Evolutionary conservation across 2,888 invertebrate genomes (phyloP), one percentile per base, ranked within the genome.

Genomic region (Amorpha juglandis): DNA sequence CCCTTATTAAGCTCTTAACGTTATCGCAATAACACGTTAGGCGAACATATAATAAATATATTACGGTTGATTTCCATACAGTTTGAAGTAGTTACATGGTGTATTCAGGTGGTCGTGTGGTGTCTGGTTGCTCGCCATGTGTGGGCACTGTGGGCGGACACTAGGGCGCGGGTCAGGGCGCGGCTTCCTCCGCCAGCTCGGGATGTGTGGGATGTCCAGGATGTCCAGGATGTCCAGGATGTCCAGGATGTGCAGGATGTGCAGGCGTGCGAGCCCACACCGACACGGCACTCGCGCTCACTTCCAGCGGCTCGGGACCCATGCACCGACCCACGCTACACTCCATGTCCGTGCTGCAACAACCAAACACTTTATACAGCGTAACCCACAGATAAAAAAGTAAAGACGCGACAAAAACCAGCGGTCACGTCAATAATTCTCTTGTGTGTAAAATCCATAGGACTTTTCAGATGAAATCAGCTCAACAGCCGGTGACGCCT

Each of bases 291-390:
- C 75, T 69, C 86, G 85, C 35, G 0, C 86, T 79, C 73, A 90
- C 71, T 73, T 90, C 91, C 12, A 86, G 70, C 0, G 92, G 91
- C 71, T 91, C 90, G 0, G 76, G 71, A 1, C 86, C 81, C 8
- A 74, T 69, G 65, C 87, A 89, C 1, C 91, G 85, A 0, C 90
- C 92, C n/a, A 93, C 92, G 74, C 92, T 93, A 84, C 90, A 89
- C 70, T 93, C 93, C 92, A 93, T 92, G 65, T 93, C 92, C 70
- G 92, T 90, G 48, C 92, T 93, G 77, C 0, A 81, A 81, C 27
- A 58, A 33, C 55, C 42, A 63, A 42, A 27, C 4, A 27, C 4
- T 27, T 27, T 19, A 62, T 35, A 35, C 14, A 9, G 14, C 7
- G 8, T 33, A 55, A 27, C 8, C 27, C 27, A 12, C 12, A 14